Percentiles rank a stretch among this genome's conserved stretches.
Conservation (phyloP, 2,113 vertebrate species). For the Campylomormyrus numenius region DNA sequence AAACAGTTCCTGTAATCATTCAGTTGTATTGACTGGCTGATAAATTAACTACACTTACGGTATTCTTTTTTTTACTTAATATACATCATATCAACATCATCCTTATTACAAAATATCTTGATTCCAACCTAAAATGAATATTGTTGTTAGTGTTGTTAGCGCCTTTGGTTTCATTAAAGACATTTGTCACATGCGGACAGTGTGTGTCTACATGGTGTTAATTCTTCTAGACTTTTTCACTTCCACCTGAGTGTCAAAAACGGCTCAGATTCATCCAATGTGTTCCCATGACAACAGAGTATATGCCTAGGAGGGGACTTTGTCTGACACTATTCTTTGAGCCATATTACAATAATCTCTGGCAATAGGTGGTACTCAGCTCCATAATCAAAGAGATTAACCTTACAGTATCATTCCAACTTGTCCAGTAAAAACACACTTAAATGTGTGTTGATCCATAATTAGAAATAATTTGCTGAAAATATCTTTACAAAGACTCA, state of each 20-base stretch:
- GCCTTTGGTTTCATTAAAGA: background rate
- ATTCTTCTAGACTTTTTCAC: background rate
- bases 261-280: background rate
- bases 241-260: background rate
- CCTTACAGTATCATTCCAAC: background rate
- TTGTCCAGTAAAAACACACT: background rate
- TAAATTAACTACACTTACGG: background rate
- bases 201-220: background rate
- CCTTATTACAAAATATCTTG: background rate
- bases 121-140: background rate
- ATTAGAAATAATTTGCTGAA: background rate
- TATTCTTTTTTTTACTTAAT: background rate
- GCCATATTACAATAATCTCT: constrained; percentile 8
- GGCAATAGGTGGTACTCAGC: background rate
- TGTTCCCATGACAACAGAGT: constrained; percentile 22
- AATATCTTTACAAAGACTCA: constrained; percentile 1
- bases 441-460: background rate
- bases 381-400: background rate
- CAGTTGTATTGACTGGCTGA: background rate
- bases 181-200: background rate
- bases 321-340: background rate
- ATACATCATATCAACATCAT: background rate
- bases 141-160: background rate
- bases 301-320: background rate
- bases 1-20: background rate